Conservation (phyloP, 2,113 vertebrate genomes). For the Caranx ignobilis region DNA sequence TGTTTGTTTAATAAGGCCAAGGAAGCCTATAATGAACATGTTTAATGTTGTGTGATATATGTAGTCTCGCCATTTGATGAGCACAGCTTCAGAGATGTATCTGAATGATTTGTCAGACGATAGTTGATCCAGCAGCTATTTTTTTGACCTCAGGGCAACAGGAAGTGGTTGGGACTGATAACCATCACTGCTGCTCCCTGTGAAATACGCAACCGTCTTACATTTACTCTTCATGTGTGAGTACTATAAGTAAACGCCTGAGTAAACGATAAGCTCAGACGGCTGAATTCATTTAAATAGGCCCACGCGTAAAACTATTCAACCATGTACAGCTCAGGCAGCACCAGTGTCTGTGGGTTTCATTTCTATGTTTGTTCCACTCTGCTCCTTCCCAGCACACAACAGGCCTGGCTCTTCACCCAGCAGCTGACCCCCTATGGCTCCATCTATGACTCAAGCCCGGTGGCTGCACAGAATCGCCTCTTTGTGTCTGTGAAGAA, state of each 20-base stretch:
- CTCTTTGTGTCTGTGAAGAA: conserved; percentile 79
- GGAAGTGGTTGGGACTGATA: neutral
- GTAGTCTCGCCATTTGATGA: neutral
- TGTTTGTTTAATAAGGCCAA: neutral
- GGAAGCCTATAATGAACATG: too few relatives aligned
- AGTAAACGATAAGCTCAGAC: neutral
- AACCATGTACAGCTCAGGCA: conserved; percentile 6
- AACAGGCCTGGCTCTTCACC: conserved; percentile 55
- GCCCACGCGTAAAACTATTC: neutral
- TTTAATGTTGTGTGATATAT: neutral
- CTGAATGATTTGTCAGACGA: neutral
- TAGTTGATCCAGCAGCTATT: neutral
- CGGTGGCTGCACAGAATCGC: conserved; percentile 71
- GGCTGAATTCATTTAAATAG: neutral
- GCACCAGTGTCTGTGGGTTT: conserved; percentile 38
- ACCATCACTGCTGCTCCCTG: neutral
- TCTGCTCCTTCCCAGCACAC: conserved; percentile 42
- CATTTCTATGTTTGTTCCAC: conserved; percentile 43
- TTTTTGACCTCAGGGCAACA: neutral
- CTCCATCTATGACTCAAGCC: conserved; percentile 72
- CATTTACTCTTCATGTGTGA: neutral
- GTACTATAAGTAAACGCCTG: neutral
- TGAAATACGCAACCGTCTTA: neutral
- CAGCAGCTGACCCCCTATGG: conserved; percentile 65
- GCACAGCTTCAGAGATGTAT: neutral